These are phyloP conservation scores for Trichogramma pretiosum DNA, from an alignment of 1,140 invertebrate genomes.

Conservation along the genomic window DNA sequence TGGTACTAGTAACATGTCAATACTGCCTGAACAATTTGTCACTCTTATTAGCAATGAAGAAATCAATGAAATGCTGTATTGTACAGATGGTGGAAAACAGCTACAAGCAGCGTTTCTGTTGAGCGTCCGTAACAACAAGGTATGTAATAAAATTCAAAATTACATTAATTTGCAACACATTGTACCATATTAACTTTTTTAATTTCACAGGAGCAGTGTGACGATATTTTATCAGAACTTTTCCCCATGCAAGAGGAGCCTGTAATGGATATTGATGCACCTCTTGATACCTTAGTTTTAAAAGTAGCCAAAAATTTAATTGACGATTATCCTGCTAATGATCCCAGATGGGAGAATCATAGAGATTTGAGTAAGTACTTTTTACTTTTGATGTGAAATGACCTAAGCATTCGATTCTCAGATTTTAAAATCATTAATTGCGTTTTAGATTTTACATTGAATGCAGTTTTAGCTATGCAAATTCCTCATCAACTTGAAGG, in stretches of 20 bases:
- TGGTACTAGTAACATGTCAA: slow-evolving; percentile 23
- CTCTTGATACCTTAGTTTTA: slow-evolving; percentile 61
- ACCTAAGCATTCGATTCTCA: background rate
- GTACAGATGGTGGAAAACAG: slow-evolving; percentile 56
- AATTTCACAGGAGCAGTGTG: slow-evolving; percentile 48
- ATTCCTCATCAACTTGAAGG: slow-evolving; percentile 74
- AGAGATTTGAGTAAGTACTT: slow-evolving; percentile 31
- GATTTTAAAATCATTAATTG: background rate
- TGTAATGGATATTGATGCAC: slow-evolving; percentile 49
- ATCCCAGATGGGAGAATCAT: slow-evolving; percentile 68
- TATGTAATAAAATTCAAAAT: slow-evolving; percentile 7
- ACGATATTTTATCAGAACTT: slow-evolving; percentile 58
- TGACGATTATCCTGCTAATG: slow-evolving; percentile 78
- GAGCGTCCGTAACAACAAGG: slow-evolving; percentile 34
- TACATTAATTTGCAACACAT: background rate
- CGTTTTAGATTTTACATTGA: slow-evolving; percentile 37
- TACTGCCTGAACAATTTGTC: slow-evolving; percentile 42
- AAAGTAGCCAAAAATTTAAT: slow-evolving; percentile 69
- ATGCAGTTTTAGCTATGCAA: slow-evolving; percentile 59
- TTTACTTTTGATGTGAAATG: background rate
- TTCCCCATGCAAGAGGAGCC: slow-evolving; percentile 51
- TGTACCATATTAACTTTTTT: background rate
- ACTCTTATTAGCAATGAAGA: slow-evolving; percentile 63
- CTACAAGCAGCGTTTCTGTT: slow-evolving; percentile 67
- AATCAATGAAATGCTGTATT: slow-evolving; percentile 59